Conservation (phyloP, 1,140 invertebrate genomes). For the Holotrichia oblita region DNA sequence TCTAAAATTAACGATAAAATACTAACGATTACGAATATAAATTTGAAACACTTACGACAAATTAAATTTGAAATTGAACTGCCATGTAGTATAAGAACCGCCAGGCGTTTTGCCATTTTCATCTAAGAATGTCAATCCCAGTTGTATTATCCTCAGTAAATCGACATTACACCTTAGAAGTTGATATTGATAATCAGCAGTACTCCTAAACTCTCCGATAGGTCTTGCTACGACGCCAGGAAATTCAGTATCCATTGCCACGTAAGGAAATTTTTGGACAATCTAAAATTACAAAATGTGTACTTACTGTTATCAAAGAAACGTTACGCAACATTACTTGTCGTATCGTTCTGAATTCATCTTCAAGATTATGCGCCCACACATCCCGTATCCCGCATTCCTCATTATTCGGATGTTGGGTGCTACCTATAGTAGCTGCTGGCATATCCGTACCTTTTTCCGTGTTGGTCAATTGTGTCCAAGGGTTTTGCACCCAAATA, state of each 20-base stretch:
- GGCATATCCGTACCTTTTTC: conserved; percentile 56
- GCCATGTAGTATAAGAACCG: conserved; percentile 91
- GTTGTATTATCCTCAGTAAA: conserved; percentile 93
- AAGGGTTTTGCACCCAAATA: conserved; percentile 51
- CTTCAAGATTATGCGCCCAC: conserved; percentile 94
- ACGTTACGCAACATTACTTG: conserved; percentile 64
- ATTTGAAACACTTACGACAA: conserved; percentile 74
- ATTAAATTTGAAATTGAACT: conserved; percentile 98
- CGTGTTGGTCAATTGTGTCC: conserved; percentile 52
- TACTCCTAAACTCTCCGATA: conserved; percentile 95
- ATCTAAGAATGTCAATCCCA: conserved; percentile 95
- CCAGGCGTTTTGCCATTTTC: conserved; percentile 91
- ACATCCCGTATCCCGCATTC: conserved; percentile 97
- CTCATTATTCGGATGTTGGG: conserved; percentile 75
- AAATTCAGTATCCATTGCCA: conserved; percentile 99
- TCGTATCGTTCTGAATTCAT: conserved; percentile 94
- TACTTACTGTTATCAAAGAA: neutral
- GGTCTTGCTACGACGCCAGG: conserved; percentile 97
- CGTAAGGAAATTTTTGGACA: conserved; percentile 94
- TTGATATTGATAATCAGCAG: conserved; percentile 96
- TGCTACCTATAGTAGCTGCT: conserved; percentile 61
- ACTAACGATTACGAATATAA: neutral
- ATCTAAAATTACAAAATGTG: conserved; percentile 63
- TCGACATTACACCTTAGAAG: conserved; percentile 96
- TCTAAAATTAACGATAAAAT: conserved; percentile 64